Evolutionary conservation across 2,113 vertebrate species (phyloP).

Genomic region (Ageneiosus marmoratus): DNA sequence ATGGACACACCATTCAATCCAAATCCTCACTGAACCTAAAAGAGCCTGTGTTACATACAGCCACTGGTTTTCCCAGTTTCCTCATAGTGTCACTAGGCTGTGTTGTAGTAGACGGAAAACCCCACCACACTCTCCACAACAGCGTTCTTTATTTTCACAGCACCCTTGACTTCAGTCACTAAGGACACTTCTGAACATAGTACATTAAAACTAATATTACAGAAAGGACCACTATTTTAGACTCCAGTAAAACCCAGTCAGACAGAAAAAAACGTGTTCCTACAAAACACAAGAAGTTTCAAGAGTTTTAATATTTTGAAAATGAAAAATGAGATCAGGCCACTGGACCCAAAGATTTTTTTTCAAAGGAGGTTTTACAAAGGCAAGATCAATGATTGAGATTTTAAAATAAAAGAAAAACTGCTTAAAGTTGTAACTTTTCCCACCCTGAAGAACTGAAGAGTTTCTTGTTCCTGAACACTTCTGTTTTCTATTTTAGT

Average conservation of each 20-base stretch:
- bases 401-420: not conserved
- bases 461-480: slow-evolving; percentile 18
- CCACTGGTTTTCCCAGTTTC: not conserved
- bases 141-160: not conserved
- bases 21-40: not conserved
- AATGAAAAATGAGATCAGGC: not conserved
- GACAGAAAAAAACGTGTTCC: not conserved
- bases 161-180: not conserved
- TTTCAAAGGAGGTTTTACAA: not conserved
- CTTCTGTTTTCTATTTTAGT: slow-evolving; percentile 44
- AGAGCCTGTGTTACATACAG: not conserved
- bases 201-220: not conserved
- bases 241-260: not conserved
- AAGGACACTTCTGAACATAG: no score
- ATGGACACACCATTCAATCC: not conserved
- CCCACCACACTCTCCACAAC: not conserved
- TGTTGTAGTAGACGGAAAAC: not conserved
- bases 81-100: not conserved
- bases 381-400: not conserved
- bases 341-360: not conserved
- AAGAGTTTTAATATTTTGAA: not conserved
- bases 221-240: not conserved
- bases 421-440: not conserved
- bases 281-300: not conserved
- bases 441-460: not conserved